Base-by-base conservation (phyloP, 2,888 invertebrate species). In the Notodromas monacha region DNA sequence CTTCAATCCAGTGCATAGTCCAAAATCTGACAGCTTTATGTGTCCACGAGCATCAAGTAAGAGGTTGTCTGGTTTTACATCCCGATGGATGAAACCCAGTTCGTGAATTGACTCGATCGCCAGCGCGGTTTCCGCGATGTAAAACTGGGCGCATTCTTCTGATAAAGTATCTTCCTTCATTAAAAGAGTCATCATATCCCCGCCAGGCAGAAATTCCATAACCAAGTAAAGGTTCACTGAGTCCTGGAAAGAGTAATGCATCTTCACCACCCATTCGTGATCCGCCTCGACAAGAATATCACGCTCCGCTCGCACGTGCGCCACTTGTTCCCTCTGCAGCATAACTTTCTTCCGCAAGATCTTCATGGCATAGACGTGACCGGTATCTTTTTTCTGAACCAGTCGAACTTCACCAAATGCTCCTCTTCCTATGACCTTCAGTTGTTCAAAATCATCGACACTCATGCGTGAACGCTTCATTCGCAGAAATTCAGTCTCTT, bases 311-410 rank as follows among this genome's bases (percentile, higher is more conserved):
- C 96, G 60, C 11, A 92, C 89, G 50, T 92, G 89, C 5, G 89
- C 89, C 38, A 72, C 67, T 58, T 96, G 92, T 55, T 99, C 96
- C 48, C 96, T 96, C 49, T 92, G 92, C 33, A 96, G 56, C 96
- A 96, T 96, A 49, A 96, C 92, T 4, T 79, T 76, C 50, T 99
- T 99, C 38, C 89, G 63, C 33, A 99, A 63, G 46, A 99, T 96
- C 56, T 99, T 96, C 96, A 96, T 96, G 26, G 96, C 96, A 52
- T 92, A 96, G 31, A 99, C 81, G 54, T 96, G 92, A 4, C 96
- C 96, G 2, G 92, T 96, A 51, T 99, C 96, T 52, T 84, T 84
- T 54, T 99, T 99, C 56, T 99, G 96, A 32, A 92, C 96, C 35
- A 99, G 59, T 38, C 96, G 68, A 33, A 92, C 55, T 53, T 79